Percentiles rank a stretch among this genome's conserved stretches.
phyloP scores from a whole-genome alignment of 1,140 invertebrate genomes.

The Macrobrachium rosenbergii region DNA sequence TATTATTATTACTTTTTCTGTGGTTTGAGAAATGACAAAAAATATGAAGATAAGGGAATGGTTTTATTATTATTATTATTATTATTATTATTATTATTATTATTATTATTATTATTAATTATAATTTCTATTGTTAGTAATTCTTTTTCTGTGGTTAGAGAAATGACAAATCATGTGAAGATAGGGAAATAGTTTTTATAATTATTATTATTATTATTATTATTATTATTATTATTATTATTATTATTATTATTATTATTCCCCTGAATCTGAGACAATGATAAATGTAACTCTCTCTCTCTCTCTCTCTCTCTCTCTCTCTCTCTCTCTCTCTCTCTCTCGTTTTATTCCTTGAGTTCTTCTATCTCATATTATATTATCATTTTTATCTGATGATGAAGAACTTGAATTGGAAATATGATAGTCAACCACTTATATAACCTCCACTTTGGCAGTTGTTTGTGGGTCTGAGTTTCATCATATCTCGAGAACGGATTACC shows the following conservation, averaged over 20 bases:
- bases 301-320: conserved; percentile 39
- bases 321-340: conserved; percentile 28
- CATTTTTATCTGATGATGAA: too few relatives aligned
- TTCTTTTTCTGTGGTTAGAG: neutral
- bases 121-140: neutral
- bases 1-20: neutral
- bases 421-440: too few relatives aligned
- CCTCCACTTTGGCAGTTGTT: too few relatives aligned
- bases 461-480: too few relatives aligned
- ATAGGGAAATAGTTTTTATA: neutral
- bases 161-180: too few relatives aligned
- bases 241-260: neutral
- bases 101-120: neutral
- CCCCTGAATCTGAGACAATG: neutral
- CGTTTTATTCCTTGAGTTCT: neutral
- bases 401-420: too few relatives aligned
- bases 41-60: too few relatives aligned
- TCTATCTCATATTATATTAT: neutral
- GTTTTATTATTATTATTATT: conserved; percentile 7
- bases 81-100: neutral
- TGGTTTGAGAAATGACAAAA: too few relatives aligned
- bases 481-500: too few relatives aligned
- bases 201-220: conserved; percentile 7
- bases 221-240: neutral
- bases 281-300: conserved; percentile 9